phyloP scores from a whole-genome alignment of 2,888 invertebrate species.

The Seladonia tumulorum region DNA sequence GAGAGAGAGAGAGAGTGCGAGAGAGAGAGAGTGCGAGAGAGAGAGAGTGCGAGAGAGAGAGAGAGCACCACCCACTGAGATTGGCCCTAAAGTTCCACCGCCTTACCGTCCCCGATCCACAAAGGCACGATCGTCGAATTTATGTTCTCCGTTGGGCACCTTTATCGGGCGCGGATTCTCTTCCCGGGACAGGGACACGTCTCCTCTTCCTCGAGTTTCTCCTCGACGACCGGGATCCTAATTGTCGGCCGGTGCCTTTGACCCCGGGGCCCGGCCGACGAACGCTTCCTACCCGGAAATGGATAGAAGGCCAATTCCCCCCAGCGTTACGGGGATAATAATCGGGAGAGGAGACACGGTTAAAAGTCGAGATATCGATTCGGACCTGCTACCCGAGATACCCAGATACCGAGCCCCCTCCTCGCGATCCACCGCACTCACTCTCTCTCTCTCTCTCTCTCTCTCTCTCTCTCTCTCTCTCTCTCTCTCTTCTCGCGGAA shows the following conservation, averaged over 20 bases:
- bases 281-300: neutral
- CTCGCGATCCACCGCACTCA: neutral
- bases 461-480: neutral
- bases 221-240: constrained; percentile 32
- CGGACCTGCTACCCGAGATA: constrained; percentile 8
- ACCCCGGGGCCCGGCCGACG: constrained; percentile 14
- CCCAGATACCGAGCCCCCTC: neutral
- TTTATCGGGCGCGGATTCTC: constrained; percentile 56
- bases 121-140: constrained; percentile 66
- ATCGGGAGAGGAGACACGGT: constrained; percentile 15
- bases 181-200: constrained; percentile 27
- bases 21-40: neutral
- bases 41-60: neutral
- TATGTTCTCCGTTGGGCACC: constrained; percentile 62
- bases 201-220: neutral
- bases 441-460: no score
- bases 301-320: neutral
- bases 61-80: constrained; percentile 57
- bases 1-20: neutral
- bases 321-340: constrained; percentile 22
- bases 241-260: constrained; percentile 34
- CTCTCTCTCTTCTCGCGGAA: neutral
- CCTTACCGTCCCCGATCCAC: constrained; percentile 46
- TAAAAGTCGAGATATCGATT: constrained; percentile 6
- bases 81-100: constrained; percentile 66